phyloP scores from a whole-genome alignment of 2,113 vertebrate species.

The Chaenocephalus aceratus region DNA sequence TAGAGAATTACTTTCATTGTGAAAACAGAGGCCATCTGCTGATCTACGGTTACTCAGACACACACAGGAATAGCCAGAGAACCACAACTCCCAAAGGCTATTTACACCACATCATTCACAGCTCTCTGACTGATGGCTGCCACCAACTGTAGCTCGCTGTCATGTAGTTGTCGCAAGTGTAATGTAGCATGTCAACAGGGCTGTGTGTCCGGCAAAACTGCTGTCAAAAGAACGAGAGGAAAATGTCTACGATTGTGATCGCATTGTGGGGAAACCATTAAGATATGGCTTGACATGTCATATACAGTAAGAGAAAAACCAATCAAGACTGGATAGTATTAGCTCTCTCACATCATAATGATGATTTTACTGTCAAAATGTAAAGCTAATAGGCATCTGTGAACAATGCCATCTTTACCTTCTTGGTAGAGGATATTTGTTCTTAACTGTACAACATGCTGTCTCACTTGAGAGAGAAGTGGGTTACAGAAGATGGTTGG shows the following conservation, averaged over 20 bases:
- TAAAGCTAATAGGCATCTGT: not conserved
- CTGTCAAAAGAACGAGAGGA: conserved; percentile 44
- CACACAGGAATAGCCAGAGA: conserved; percentile 7
- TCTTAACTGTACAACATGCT: not conserved
- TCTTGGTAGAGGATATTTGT: not conserved
- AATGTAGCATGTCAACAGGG: conserved; percentile 59
- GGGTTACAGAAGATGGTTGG: conserved; percentile 24
- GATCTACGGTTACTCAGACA: conserved; percentile 14
- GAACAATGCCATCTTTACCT: not conserved
- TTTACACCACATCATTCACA: conserved; percentile 48
- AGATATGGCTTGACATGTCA: not conserved
- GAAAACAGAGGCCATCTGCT: not conserved
- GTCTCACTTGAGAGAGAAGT: conserved; percentile 9
- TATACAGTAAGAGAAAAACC: not conserved
- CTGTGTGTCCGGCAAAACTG: conserved; percentile 42
- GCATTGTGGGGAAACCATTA: not conserved
- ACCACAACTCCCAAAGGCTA: conserved; percentile 50
- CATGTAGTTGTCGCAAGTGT: conserved; percentile 60
- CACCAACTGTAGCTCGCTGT: conserved; percentile 64
- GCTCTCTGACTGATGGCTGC: conserved; percentile 65
- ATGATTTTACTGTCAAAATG: conserved; percentile 2
- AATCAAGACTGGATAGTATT: not conserved
- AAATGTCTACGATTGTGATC: conserved; percentile 2
- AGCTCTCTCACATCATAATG: not conserved
- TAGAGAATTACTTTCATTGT: not conserved